Evolutionary conservation across 2,797 vertebrate genomes (phyloP), one percentile per base, ranked within the genome.

Genomic region (Peromyscus eremicus): DNA sequence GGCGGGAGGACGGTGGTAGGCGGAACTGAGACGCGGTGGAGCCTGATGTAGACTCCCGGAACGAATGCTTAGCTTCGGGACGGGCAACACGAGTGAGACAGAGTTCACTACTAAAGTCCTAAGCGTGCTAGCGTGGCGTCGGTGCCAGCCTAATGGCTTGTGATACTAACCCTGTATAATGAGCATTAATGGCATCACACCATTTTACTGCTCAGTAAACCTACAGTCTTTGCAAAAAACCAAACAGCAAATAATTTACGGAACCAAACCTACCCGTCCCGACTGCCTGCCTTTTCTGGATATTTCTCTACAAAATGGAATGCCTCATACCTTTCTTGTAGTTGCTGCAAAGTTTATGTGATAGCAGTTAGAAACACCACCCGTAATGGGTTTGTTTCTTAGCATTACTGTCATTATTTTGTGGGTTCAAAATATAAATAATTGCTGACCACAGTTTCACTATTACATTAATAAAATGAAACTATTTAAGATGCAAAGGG

Each of bases 281-380:
- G 27, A 73, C 25, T 79, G 64, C 32, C 29, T 75, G 34, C 62
- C 55, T 40, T 60, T 49, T 27, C 1, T 66, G 10, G 73, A 29
- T 85, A 40, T 91, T 85, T 82, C 34, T 57, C 12, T n/a, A 71
- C 82, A 60, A 29, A 84, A 14, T 40, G 57, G 6, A 64, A 60
- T 83, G 37, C 52, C 57, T 60, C 32, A 3, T 11, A 73, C n/a
- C 27, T 76, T 40, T 75, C 32, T 76, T 89, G 2, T 19, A 29
- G 37, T 68, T 60, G 27, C 64, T 71, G 21, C 40, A 6, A 77
- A 34, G 27, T 93, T 57, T 37, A 37, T 49, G 64, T 32, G 32
- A n/a, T 34, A 75, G 55, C 55, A 57, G 10, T 91, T 89, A 79
- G 81, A 81, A 95, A 70, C 34, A 79, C 43, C 46, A 43, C 46